These are phyloP conservation scores for Erythrocercus mccallii DNA, from an alignment of 2,113 vertebrate genomes.

Conservation along the genomic window DNA sequence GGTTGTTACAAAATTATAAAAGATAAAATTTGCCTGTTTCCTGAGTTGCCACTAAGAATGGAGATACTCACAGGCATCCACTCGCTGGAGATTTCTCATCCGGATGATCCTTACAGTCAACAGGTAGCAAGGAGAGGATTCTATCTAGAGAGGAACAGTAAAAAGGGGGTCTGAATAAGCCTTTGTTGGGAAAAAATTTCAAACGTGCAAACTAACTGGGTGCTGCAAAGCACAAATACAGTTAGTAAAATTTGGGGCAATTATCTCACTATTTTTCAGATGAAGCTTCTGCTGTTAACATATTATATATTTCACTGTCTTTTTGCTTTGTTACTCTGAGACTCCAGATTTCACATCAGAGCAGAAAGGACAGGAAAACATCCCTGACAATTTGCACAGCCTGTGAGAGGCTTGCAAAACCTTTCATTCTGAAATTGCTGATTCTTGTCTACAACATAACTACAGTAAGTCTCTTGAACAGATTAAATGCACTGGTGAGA, in stretches of 20 bases:
- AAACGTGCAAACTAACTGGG: neutral
- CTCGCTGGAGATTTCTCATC: conserved; percentile 71
- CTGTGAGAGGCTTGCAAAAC: neutral
- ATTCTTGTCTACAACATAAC: neutral
- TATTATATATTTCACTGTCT: neutral
- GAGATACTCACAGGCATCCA: conserved; percentile 64
- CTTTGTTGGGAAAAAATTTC: neutral
- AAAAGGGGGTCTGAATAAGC: neutral
- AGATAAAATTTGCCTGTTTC: neutral
- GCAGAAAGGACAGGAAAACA: neutral
- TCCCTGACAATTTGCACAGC: neutral
- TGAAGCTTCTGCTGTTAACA: neutral
- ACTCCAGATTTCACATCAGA: neutral
- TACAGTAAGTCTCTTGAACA: neutral
- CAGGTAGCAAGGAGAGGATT: conserved; percentile 67
- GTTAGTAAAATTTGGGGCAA: neutral
- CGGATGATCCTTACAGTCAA: conserved; percentile 69
- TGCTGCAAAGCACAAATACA: neutral
- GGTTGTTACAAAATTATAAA: neutral
- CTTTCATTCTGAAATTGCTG: neutral
- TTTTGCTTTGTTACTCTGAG: neutral
- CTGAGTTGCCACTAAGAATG: neutral
- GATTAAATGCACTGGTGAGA: neutral
- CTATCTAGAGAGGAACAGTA: conserved; percentile 25
- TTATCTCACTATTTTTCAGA: neutral